phyloP scores from a whole-genome alignment of 2,888 invertebrate species.

The Melanostoma scalare region DNA sequence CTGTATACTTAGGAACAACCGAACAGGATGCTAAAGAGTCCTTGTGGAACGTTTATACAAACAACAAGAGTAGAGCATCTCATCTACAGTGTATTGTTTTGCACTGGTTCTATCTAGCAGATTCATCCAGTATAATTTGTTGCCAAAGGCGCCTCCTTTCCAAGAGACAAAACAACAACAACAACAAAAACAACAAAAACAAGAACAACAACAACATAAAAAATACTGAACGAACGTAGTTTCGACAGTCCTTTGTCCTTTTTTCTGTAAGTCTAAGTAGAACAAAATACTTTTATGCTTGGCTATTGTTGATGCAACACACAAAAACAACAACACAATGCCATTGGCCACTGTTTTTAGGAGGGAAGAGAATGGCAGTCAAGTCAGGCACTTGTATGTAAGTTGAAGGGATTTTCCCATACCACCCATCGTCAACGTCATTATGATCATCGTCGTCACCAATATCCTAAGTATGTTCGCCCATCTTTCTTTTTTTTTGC shows the following conservation, averaged over 20 bases:
- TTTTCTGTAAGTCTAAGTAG: slow-evolving; percentile 57
- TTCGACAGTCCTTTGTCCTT: slow-evolving; percentile 56
- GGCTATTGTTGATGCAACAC: slow-evolving; percentile 40
- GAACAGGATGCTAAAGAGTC: slow-evolving; percentile 31
- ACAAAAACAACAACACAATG: slow-evolving; percentile 4
- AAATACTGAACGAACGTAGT: slow-evolving; percentile 15
- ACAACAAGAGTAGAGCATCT: slow-evolving; percentile 46
- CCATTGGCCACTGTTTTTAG: slow-evolving; percentile 34
- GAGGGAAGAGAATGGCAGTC: not conserved
- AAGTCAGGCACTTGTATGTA: slow-evolving; percentile 14
- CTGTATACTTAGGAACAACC: slow-evolving; percentile 7
- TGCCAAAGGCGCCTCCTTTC: slow-evolving; percentile 47
- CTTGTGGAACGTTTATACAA: slow-evolving; percentile 54
- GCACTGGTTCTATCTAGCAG: not conserved
- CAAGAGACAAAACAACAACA: slow-evolving; percentile 9
- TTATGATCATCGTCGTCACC: slow-evolving; percentile 39
- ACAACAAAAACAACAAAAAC: slow-evolving; percentile 2
- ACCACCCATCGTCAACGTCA: slow-evolving; percentile 30
- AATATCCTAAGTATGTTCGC: slow-evolving; percentile 40
- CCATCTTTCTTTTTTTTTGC: slow-evolving; percentile 16
- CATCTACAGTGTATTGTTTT: slow-evolving; percentile 27
- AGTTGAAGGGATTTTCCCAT: slow-evolving; percentile 20
- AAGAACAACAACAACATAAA: not conserved
- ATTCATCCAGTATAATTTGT: slow-evolving; percentile 43
- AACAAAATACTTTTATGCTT: slow-evolving; percentile 60